A percentile compares a stretch with the other conserved stretches of the same genome.
Conservation (phyloP, 1,140 invertebrate species). For the Lamellibrachia luymesi region DNA sequence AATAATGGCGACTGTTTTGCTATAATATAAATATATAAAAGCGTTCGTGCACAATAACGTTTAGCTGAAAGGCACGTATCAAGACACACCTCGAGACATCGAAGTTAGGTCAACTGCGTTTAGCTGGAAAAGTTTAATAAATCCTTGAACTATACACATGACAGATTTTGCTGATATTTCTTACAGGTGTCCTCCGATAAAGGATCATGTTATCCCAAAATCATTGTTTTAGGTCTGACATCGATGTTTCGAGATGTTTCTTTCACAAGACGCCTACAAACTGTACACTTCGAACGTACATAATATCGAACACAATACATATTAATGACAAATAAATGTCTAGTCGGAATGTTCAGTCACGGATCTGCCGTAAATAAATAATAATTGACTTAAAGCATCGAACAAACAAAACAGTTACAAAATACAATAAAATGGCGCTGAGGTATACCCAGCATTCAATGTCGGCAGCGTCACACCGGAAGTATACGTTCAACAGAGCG, state of each 20-base stretch:
- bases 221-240: not conserved
- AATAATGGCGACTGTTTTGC: not conserved
- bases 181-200: not conserved
- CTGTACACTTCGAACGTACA: not conserved
- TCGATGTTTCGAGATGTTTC: not conserved
- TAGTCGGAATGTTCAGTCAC: not conserved
- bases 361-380: not conserved
- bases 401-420: not conserved
- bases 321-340: not conserved
- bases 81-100: not conserved
- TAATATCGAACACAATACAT: not conserved
- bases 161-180: not conserved
- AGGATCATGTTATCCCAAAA: not conserved
- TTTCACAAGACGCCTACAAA: not conserved
- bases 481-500: not conserved
- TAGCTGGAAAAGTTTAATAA: not conserved
- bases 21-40: not conserved
- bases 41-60: not conserved
- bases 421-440: not conserved
- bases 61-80: not conserved
- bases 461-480: not conserved
- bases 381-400: not conserved
- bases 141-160: not conserved
- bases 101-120: not conserved
- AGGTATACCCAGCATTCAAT: not conserved